Conservation (phyloP, 2,113 vertebrate species). For the Campylorhamphus procurvoides region DNA sequence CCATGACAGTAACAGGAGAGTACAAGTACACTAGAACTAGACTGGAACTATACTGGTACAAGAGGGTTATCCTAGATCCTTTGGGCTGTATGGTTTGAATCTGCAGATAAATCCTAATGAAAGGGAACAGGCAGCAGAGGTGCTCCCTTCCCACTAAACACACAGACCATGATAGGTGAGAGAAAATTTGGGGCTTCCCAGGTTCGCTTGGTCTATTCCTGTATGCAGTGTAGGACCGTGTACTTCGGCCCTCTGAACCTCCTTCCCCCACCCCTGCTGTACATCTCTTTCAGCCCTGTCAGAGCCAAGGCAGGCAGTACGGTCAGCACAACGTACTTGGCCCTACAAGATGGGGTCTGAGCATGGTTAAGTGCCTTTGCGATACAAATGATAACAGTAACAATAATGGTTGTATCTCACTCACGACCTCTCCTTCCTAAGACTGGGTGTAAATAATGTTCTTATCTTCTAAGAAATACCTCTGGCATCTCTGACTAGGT, state of each 20-base stretch:
- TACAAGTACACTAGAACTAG: neutral
- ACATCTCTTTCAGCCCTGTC: neutral
- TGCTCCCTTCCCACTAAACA: neutral
- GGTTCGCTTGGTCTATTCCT: neutral
- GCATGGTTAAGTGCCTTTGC: neutral
- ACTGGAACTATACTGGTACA: neutral
- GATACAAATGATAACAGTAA: constrained; percentile 15
- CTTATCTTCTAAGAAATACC: constrained; percentile 59
- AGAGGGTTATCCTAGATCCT: neutral
- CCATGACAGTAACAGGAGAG: neutral
- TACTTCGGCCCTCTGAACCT: neutral
- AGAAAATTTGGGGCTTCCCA: neutral
- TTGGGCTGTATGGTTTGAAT: neutral
- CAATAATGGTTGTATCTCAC: constrained; percentile 1
- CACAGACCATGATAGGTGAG: fast-evolving
- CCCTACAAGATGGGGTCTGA: neutral
- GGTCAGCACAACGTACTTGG: neutral
- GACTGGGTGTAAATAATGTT: constrained; percentile 1
- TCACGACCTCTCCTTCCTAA: constrained; percentile 22
- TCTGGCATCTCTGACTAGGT: constrained; percentile 46
- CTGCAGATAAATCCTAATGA: neutral
- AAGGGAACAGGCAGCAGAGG: neutral
- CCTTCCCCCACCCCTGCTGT: neutral
- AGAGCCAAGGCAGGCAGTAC: neutral
- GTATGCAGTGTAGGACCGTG: neutral